Evolutionary conservation across 1,140 invertebrate species (phyloP).

Genomic region (Drosophila guanche): DNA sequence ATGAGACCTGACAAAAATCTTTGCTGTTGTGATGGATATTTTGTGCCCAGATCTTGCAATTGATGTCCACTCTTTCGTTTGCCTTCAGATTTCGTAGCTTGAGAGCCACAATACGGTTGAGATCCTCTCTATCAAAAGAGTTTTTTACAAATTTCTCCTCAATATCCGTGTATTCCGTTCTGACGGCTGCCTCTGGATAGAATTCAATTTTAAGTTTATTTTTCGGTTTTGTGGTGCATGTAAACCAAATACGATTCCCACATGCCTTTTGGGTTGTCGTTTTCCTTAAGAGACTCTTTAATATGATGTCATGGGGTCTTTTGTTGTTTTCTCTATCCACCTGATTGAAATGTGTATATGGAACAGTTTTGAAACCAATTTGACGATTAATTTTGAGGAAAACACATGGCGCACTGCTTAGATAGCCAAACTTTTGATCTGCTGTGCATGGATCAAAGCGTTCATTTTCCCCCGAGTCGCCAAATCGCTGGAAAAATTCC

Average conservation of each 20-base stretch:
- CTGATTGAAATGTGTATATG: conserved; percentile 21
- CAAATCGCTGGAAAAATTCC: conserved; percentile 20
- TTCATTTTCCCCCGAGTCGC: neutral
- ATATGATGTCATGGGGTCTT: neutral
- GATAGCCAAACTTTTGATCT: conserved; percentile 40
- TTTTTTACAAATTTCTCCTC: neutral
- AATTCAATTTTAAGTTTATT: conserved; percentile 12
- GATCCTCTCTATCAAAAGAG: conserved; percentile 17
- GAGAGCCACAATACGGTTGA: conserved; percentile 59
- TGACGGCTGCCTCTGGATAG: conserved; percentile 41
- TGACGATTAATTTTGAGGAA: conserved; percentile 64
- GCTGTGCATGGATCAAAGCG: conserved; percentile 48
- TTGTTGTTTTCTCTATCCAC: neutral
- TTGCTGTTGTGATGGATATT: conserved; percentile 34
- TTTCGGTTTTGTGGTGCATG: conserved; percentile 5
- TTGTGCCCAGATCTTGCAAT: conserved; percentile 51
- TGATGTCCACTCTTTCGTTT: conserved; percentile 15
- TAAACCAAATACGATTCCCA: conserved; percentile 54
- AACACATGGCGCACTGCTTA: conserved; percentile 36
- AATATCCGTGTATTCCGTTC: conserved; percentile 38
- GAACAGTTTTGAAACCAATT: conserved; percentile 45
- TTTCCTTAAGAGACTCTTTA: conserved; percentile 18
- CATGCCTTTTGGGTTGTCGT: neutral
- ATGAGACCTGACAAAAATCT: conserved; percentile 26
- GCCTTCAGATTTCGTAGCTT: conserved; percentile 29